Evolutionary conservation across 1,140 invertebrate species (phyloP).

Genomic region (Musca domestica): DNA sequence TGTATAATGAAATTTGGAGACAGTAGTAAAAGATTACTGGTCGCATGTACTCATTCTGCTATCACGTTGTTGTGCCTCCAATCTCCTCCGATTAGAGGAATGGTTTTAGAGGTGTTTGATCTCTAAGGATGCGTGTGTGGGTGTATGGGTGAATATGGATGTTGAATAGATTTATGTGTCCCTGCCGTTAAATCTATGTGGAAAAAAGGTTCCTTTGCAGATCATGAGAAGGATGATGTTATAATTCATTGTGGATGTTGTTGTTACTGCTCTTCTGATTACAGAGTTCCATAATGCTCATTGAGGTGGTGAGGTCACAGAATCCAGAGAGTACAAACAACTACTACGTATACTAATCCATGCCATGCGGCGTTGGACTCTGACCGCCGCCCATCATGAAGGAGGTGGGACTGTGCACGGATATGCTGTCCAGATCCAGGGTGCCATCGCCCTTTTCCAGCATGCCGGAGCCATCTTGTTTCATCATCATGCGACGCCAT

Average conservation of each 20-base stretch:
- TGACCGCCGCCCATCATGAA: constrained; percentile 55
- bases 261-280: too few relatives aligned
- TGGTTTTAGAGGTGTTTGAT: too few relatives aligned
- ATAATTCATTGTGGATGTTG: too few relatives aligned
- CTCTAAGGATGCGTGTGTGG: too few relatives aligned
- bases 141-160: neutral
- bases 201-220: too few relatives aligned
- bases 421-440: constrained; percentile 60
- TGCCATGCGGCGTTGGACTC: constrained; percentile 52
- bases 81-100: too few relatives aligned
- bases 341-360: constrained; percentile 37
- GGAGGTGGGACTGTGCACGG: constrained; percentile 56
- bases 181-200: constrained; percentile 1
- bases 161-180: constrained; percentile 9
- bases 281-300: too few relatives aligned
- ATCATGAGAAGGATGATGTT: too few relatives aligned
- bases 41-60: too few relatives aligned
- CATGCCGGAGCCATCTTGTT: constrained; percentile 69
- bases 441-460: constrained; percentile 66
- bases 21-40: too few relatives aligned
- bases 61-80: too few relatives aligned
- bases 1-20: too few relatives aligned
- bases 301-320: constrained; percentile 6
- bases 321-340: constrained; percentile 1
- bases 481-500: constrained; percentile 90